Evolutionary conservation across 2,797 vertebrate genomes (phyloP).

Genomic region (Emydoidea blandingii): DNA sequence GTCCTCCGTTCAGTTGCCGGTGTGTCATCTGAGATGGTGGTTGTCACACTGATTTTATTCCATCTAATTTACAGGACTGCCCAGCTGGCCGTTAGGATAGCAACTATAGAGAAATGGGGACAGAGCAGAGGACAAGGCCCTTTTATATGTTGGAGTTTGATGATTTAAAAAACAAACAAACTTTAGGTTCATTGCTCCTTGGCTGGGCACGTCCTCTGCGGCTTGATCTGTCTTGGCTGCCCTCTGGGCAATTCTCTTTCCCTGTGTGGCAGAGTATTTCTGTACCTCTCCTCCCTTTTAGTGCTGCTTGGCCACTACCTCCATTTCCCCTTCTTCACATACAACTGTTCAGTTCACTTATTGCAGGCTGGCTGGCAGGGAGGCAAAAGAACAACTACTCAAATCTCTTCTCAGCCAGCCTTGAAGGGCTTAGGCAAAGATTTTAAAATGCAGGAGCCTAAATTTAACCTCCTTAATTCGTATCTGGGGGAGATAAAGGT

Average conservation of each 20-base stretch:
- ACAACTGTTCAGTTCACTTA: not conserved
- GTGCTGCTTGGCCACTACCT: not conserved
- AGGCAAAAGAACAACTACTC: accelerated
- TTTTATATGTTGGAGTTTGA: not conserved
- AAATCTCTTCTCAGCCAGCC: not conserved
- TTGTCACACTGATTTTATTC: not conserved
- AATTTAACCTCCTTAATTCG: not conserved
- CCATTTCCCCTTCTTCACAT: not conserved
- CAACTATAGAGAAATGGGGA: not conserved
- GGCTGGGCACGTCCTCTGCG: not conserved
- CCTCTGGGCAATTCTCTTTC: slow-evolving; percentile 1
- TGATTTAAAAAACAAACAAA: not conserved
- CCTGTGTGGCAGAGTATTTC: not conserved
- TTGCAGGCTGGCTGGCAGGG: not conserved
- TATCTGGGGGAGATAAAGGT: not conserved
- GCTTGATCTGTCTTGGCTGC: not conserved
- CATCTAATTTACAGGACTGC: not conserved
- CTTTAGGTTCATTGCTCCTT: not conserved
- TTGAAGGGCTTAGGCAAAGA: not conserved
- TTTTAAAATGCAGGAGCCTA: not conserved
- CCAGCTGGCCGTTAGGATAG: not conserved
- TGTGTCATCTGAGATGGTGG: not conserved
- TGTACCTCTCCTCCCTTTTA: not conserved
- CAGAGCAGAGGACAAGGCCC: not conserved
- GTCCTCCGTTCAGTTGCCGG: not conserved